Conservation (phyloP, 2,113 vertebrate species). For the Phalacrocorax aristotelis region DNA sequence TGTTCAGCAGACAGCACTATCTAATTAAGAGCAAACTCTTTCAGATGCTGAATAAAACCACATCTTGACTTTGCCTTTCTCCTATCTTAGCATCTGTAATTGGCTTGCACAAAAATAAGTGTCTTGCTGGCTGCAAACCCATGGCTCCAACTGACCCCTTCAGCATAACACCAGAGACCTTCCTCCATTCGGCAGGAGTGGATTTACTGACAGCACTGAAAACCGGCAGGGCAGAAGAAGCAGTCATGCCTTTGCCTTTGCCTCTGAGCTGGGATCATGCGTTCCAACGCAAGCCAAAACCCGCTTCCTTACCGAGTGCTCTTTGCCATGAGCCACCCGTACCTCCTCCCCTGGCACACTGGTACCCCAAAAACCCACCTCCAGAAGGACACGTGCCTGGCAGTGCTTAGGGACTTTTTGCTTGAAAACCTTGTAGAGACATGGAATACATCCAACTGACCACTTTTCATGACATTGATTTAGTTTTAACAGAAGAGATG, state of each 20-base stretch:
- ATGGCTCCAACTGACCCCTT: not conserved
- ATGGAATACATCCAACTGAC: not conserved
- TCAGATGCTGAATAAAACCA: not conserved
- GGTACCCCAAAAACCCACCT: not conserved
- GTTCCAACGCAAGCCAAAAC: not conserved
- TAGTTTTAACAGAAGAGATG: not conserved
- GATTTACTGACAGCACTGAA: not conserved
- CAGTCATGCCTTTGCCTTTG: not conserved
- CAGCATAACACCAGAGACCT: not conserved
- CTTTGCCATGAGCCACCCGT: not conserved
- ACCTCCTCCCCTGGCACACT: not conserved
- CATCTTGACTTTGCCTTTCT: not conserved
- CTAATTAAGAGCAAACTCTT: constrained; percentile 37
- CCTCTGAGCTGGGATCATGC: not conserved
- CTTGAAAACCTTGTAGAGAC: not conserved
- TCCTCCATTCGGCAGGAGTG: not conserved
- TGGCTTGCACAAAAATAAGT: not conserved
- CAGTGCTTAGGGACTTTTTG: not conserved
- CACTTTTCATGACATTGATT: not conserved
- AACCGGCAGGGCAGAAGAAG: not conserved
- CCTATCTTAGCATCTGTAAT: not conserved
- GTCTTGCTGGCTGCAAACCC: not conserved
- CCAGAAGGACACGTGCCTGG: not conserved
- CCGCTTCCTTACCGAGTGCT: not conserved
- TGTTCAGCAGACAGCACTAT: not conserved